Base-by-base conservation (phyloP, 1,140 invertebrate genomes). In the Monochamus saltuarius region DNA sequence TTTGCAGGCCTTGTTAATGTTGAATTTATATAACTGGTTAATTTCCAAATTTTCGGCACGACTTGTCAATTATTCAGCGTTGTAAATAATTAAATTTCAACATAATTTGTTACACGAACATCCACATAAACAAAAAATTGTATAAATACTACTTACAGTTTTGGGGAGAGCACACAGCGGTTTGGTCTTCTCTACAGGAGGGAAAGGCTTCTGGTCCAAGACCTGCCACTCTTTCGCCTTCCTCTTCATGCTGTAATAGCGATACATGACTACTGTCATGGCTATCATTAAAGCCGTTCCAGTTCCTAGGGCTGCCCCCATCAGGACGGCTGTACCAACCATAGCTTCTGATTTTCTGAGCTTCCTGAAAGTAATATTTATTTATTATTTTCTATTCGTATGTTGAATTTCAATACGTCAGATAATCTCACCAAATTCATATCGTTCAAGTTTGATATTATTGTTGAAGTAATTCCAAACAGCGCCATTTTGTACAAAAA, bases 211-310 rank as follows among this genome's bases (percentile, higher is more conserved):
- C 8, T 76, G 79, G 64, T 85, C 83, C 59, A 85, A 63, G 34
- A 81, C 79, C 13, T 78, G 81, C 84, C 83, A 85, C 64, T 81
- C 80, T 55, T 82, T 82, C 9, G 76, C 77, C 34, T 79, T 78
- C 38, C 76, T 77, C 42, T 81, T 79, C 2, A 77, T 64, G 6
- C 80, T 73, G 66, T 87, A 86, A 63, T 87, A 87, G 9, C 84
- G 82, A 66, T 86, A 87, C 58, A 87, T 77, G 11, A 87, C 82
- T 51, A 87, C 83, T 1, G 84, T 86, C 66, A 87, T 81, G 7
- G 84, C 85, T 19, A 87, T 79, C 17, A 86, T 68, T 7, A 87
- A 68, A 0, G 85, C 85, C 37, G 85, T 70, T 2, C 85, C 85
- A 2, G 84, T 85, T 3, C 85, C 85, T 1, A 84, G 77, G 0